Evolutionary conservation across 2,113 vertebrate genomes (phyloP), one percentile per base, ranked within the genome.

Genomic region (Alethe castanea): DNA sequence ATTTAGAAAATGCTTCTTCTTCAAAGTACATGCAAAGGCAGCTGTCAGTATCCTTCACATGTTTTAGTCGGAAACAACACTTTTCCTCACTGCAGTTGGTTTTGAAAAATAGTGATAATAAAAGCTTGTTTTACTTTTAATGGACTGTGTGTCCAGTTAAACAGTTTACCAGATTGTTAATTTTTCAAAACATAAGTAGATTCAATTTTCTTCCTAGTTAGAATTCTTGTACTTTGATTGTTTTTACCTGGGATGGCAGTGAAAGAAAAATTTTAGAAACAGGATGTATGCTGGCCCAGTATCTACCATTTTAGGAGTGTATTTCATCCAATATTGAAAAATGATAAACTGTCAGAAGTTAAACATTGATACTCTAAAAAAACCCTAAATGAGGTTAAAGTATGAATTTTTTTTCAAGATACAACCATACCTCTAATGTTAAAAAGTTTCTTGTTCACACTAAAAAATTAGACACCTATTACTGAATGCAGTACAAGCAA

Each of bases 61-160:
- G 26, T 77, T 93, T 85, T 11, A 71, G 12, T 7, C 45, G 45
- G 57, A 93, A 95, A 65, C 65, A 89, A 53, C 9, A 36, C 4
- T 89, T 95, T 83, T 69, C 20, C 61, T 72, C 79, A 81, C 24
- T 78, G 53, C 60, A 92, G 60, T 36, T 94, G 64, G 20, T 90
- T 94, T 95, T 83, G 56, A 86, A 88, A 91, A 88, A 84, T 48
- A 54, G 26, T 74, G n/a, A 69, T 86, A 92, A 91, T 91, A 87
- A 95, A 69, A 86, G 6, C 12, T 44, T 88, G 8, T 3, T 60
- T 85, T 85, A 47, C 22, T 57, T 81, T 72, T 90, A 94, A 81
- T 88, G 38, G 36, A 57, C 61, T 64, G 17, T 36, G 25, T 12
- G 7, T 85, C 77, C 80, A 24, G 47, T 72, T 92, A 91, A 65